These are phyloP conservation scores for Crotalus viridis DNA, from an alignment of 2,113 vertebrate genomes.

Conservation along the genomic window DNA sequence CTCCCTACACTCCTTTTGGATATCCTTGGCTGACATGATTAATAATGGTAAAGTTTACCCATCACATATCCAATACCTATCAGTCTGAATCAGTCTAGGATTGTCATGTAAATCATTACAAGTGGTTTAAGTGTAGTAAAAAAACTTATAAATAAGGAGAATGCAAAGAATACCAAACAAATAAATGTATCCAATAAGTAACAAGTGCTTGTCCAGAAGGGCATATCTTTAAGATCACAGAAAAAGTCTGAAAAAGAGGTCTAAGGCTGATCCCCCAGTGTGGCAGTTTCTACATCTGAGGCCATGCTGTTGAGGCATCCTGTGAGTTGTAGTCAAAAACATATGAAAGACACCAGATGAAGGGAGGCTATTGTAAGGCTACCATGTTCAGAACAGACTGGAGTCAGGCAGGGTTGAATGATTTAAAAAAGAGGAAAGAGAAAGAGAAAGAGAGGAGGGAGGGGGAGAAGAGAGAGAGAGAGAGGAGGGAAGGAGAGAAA, in stretches of 20 bases:
- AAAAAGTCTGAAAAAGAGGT: not conserved
- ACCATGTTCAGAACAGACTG: not conserved
- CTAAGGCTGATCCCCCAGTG: not conserved
- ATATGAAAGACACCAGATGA: not conserved
- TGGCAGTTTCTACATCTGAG: not conserved
- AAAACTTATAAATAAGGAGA: conserved; percentile 49
- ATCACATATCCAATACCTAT: not conserved
- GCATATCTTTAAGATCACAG: not conserved
- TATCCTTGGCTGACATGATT: not conserved
- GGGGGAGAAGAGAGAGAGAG: not conserved
- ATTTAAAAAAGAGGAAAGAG: not conserved
- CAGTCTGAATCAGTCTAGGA: not conserved
- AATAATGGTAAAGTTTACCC: not conserved
- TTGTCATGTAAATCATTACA: not conserved
- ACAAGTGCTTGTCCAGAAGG: not conserved
- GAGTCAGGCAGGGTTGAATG: conserved; percentile 10
- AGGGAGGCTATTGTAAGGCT: not conserved
- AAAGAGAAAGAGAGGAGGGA: not conserved
- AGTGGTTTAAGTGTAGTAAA: conserved; percentile 44
- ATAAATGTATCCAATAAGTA: not conserved
- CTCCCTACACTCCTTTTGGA: not conserved
- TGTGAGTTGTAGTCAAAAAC: not conserved
- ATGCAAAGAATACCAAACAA: not conserved
- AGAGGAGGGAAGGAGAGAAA: not conserved
- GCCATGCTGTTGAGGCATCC: not conserved